Evolutionary conservation across 2,888 invertebrate species (phyloP).

Genomic region (Acanthosepion pharaonis): DNA sequence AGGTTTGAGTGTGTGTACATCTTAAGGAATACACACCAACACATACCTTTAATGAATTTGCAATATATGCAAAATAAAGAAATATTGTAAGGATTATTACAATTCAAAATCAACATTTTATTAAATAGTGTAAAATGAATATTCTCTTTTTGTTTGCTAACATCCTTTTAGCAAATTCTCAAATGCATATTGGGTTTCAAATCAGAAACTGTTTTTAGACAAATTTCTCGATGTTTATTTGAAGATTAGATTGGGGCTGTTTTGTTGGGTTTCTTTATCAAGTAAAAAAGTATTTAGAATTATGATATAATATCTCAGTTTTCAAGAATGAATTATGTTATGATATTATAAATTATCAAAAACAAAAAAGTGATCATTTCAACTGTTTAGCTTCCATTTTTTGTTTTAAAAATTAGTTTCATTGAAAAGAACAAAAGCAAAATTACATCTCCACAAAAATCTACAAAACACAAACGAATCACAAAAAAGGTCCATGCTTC

Average conservation of each 20-base stretch:
- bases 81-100: background rate
- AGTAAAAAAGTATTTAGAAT: constrained; percentile 15
- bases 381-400: background rate
- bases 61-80: constrained; percentile 33
- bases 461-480: background rate
- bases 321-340: background rate
- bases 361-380: constrained; percentile 11
- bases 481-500: background rate
- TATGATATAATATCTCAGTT: background rate
- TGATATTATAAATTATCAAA: background rate
- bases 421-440: background rate
- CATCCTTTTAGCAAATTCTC: background rate
- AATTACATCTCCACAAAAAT: background rate
- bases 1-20: background rate
- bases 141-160: background rate
- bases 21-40: background rate
- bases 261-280: constrained; percentile 11
- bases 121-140: background rate
- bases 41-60: background rate
- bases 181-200: constrained; percentile 33
- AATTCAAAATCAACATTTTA: background rate
- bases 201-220: constrained; percentile 21
- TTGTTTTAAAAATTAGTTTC: background rate
- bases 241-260: background rate
- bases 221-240: constrained; percentile 33